Conservation (phyloP, 1,140 invertebrate species). For the Drosophila pruinosa region DNA sequence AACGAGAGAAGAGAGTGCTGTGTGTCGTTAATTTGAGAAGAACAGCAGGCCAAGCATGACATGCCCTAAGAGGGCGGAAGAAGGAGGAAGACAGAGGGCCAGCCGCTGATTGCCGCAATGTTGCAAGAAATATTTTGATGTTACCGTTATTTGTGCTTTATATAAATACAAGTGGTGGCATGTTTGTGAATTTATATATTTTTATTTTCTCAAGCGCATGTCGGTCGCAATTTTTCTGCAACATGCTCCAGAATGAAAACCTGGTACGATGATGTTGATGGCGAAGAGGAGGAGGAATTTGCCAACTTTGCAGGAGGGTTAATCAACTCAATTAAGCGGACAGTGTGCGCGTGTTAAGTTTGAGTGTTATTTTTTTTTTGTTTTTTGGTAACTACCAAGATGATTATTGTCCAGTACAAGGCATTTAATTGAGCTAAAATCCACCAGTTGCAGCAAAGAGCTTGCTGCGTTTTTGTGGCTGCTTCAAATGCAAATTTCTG, state of each 20-base stretch:
- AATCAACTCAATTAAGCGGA: constrained; percentile 78
- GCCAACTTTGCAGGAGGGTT: constrained; percentile 21
- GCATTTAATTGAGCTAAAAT: constrained; percentile 66
- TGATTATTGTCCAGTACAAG: constrained; percentile 57
- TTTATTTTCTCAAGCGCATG: constrained; percentile 64
- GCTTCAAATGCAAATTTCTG: constrained; percentile 46
- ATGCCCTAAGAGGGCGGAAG: constrained; percentile 42
- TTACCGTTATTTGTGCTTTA: constrained; percentile 72
- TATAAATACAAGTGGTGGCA: constrained; percentile 46
- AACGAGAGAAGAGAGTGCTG: constrained; percentile 17
- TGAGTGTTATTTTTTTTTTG: constrained; percentile 1
- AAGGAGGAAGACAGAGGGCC: not conserved
- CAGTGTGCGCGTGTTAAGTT: constrained; percentile 37
- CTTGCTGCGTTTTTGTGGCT: constrained; percentile 9
- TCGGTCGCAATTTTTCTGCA: constrained; percentile 49
- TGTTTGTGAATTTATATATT: constrained; percentile 61
- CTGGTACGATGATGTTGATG: not conserved
- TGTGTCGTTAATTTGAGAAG: constrained; percentile 72
- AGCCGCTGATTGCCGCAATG: constrained; percentile 56
- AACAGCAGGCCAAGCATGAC: constrained; percentile 59
- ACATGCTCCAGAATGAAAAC: constrained; percentile 14
- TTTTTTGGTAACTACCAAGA: constrained; percentile 49
- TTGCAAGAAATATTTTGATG: constrained; percentile 72
- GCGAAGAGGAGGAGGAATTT: not conserved
- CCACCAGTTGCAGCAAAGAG: constrained; percentile 10